Evolutionary conservation across 2,888 invertebrate genomes (phyloP).

Genomic region (Elmis aenea): DNA sequence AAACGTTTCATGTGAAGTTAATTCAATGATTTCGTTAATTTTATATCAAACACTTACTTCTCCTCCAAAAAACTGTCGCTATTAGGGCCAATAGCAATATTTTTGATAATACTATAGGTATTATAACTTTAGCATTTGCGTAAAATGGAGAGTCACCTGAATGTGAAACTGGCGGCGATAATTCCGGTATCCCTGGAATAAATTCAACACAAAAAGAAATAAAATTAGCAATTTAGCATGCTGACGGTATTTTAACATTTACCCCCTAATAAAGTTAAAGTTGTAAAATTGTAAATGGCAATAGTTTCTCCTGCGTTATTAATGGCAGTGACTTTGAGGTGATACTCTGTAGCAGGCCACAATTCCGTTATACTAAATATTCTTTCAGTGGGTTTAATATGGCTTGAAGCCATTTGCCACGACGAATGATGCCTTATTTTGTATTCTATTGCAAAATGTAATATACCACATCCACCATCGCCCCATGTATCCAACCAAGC

Average conservation of each 20-base stretch:
- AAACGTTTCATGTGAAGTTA: no score
- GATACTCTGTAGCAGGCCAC: slow-evolving; percentile 69
- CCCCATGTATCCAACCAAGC: slow-evolving; percentile 86
- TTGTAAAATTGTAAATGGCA: slow-evolving; percentile 80
- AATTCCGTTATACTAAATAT: slow-evolving; percentile 76
- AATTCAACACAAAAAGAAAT: no score
- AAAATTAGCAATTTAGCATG: no score
- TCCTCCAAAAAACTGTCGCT: slow-evolving; percentile 65
- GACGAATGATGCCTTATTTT: slow-evolving; percentile 59
- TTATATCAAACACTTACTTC: no score
- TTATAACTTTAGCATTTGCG: slow-evolving; percentile 58
- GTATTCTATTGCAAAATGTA: slow-evolving; percentile 81
- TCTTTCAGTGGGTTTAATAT: slow-evolving; percentile 75
- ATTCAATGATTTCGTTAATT: no score
- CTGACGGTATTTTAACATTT: slow-evolving; percentile 36
- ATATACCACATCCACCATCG: slow-evolving; percentile 82
- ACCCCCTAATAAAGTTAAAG: slow-evolving; percentile 72
- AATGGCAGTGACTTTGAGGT: slow-evolving; percentile 70
- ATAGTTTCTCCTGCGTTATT: slow-evolving; percentile 83
- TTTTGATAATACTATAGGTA: slow-evolving; percentile 63
- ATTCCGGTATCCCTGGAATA: slow-evolving; percentile 58
- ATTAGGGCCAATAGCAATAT: slow-evolving; percentile 62
- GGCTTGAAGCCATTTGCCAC: slow-evolving; percentile 77
- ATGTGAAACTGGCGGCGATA: slow-evolving; percentile 63
- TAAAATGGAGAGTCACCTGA: slow-evolving; percentile 61